Conservation (phyloP, 2,888 invertebrate species). For the Julus scanicus region DNA sequence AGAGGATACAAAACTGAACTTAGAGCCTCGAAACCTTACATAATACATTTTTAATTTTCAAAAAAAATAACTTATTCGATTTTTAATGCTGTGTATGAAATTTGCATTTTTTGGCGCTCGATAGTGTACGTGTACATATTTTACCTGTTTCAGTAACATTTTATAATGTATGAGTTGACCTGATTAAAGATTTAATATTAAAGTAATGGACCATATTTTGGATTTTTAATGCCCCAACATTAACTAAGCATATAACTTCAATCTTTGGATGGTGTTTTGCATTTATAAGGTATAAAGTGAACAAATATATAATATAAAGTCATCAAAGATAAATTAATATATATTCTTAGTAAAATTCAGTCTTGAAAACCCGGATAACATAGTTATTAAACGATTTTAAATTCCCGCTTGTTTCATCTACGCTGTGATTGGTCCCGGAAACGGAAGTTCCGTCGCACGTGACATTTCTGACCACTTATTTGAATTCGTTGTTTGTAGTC, state of each 20-base stretch:
- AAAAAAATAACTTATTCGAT: neutral
- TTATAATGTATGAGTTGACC: neutral
- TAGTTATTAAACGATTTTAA: neutral
- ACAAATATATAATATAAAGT: too few relatives aligned
- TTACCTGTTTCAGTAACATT: neutral
- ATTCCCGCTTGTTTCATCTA: neutral
- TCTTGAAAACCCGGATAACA: too few relatives aligned
- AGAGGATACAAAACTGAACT: neutral
- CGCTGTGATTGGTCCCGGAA: neutral
- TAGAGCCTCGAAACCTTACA: neutral
- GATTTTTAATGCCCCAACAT: neutral
- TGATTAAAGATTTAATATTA: neutral
- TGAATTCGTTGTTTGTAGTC: neutral
- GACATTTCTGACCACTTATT: neutral
- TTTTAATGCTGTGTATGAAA: neutral
- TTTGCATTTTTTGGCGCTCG: neutral
- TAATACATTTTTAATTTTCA: neutral
- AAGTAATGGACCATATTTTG: neutral
- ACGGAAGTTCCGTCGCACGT: neutral
- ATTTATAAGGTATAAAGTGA: too few relatives aligned
- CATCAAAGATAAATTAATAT: too few relatives aligned
- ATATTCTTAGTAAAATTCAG: too few relatives aligned
- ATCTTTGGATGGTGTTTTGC: too few relatives aligned
- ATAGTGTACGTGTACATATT: neutral
- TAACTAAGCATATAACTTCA: too few relatives aligned